Conservation (phyloP, 2,113 vertebrate genomes). For the Turnix velox region DNA sequence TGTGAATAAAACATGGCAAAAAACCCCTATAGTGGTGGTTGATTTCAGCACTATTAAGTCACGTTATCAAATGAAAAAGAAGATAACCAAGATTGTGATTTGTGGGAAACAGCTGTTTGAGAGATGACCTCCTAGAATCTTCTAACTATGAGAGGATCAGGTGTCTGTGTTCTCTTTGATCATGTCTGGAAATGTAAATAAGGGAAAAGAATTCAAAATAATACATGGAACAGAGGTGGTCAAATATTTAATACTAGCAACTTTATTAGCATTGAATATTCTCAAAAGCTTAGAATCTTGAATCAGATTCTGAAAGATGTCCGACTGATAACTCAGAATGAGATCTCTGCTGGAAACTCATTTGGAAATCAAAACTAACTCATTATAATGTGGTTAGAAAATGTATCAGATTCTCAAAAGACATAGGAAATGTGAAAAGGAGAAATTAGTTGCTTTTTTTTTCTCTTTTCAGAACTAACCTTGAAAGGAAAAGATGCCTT, state of each 20-base stretch:
- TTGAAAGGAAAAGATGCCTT: not conserved
- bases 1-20: not conserved
- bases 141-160: not conserved
- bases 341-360: not conserved
- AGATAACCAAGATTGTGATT: accelerated
- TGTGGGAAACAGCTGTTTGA: not conserved
- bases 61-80: not conserved
- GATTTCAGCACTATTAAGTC: not conserved
- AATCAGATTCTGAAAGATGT: not conserved
- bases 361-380: not conserved
- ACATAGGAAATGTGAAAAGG: not conserved
- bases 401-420: not conserved
- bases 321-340: not conserved
- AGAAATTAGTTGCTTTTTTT: not conserved
- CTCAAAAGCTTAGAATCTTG: not conserved
- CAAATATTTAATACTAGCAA: not conserved
- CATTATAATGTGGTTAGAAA: not conserved
- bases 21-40: not conserved
- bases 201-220: not conserved
- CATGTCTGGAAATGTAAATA: not conserved
- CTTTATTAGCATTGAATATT: not conserved
- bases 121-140: not conserved
- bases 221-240: not conserved
- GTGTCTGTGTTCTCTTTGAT: not conserved
- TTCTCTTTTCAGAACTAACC: not conserved